These are phyloP conservation scores for Chrysolina americana DNA, from an alignment of 2,888 invertebrate genomes.

Conservation along the genomic window DNA sequence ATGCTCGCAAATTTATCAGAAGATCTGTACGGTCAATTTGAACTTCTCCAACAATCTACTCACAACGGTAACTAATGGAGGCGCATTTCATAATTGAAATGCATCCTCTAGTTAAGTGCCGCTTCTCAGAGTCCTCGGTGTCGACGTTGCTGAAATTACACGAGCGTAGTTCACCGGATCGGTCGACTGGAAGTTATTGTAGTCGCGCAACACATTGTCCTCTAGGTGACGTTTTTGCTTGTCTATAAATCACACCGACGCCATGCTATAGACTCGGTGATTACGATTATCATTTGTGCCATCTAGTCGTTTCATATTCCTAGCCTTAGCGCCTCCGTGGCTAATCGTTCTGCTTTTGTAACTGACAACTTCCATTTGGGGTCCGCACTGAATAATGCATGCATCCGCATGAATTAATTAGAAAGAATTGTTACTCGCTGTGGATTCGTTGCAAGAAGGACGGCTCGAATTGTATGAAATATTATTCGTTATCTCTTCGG, in stretches of 20 bases:
- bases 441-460: conserved; percentile 13
- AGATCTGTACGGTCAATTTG: conserved; percentile 66
- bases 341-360: conserved; percentile 46
- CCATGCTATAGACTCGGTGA: conserved; percentile 61
- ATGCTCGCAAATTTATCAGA: conserved; percentile 65
- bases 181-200: conserved; percentile 63
- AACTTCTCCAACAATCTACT: conserved; percentile 65
- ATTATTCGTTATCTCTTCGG: not conserved
- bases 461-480: conserved; percentile 13
- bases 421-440: conserved; percentile 31
- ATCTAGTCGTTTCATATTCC: conserved; percentile 44
- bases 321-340: conserved; percentile 38
- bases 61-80: conserved; percentile 64
- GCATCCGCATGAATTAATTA: conserved; percentile 39
- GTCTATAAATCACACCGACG: conserved; percentile 65
- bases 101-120: conserved; percentile 61
- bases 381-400: conserved; percentile 34
- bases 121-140: conserved; percentile 50
- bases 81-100: conserved; percentile 68
- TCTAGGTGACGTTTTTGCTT: conserved; percentile 61
- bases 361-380: conserved; percentile 43
- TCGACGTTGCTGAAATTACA: conserved; percentile 30
- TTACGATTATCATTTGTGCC: conserved; percentile 64
- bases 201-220: conserved; percentile 62
- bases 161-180: conserved; percentile 52